Percentiles rank a stretch among this genome's conserved stretches.
Conservation (phyloP, 2,888 invertebrate species). For the Callinectes sapidus region DNA sequence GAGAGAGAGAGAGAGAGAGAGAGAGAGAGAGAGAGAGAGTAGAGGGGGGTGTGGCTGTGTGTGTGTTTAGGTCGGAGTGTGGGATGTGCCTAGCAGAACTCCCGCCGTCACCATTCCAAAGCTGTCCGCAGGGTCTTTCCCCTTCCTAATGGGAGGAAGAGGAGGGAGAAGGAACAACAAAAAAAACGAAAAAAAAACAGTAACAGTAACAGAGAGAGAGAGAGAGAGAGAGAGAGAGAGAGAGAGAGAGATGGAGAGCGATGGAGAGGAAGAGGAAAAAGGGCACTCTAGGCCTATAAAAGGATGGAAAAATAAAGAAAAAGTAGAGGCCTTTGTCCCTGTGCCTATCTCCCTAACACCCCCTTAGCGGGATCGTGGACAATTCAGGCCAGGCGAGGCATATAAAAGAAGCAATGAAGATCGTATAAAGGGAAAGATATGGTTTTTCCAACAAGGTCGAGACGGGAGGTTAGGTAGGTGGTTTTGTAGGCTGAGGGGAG, state of each 20-base stretch:
- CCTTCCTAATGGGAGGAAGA: background rate
- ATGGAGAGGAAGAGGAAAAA: too few relatives aligned
- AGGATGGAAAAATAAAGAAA: background rate
- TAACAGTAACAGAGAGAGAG: background rate
- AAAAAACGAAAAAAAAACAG: background rate
- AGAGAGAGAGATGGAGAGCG: conserved; percentile 1
- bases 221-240: conserved; percentile 15
- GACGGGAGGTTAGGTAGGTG: background rate
- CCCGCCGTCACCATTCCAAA: background rate
- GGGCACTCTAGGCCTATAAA: background rate
- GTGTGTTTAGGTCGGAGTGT: background rate
- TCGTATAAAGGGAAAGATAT: conserved; percentile 5
- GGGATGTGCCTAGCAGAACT: background rate
- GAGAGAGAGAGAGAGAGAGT: conserved; percentile 1
- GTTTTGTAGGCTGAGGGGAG: background rate
- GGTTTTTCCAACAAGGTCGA: background rate
- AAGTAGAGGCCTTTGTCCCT: background rate
- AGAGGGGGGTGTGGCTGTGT: background rate
- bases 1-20: conserved; percentile 1
- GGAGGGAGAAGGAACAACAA: background rate
- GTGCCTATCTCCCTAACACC: background rate
- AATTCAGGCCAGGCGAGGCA: background rate
- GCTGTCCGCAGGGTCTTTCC: background rate
- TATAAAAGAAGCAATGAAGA: background rate
- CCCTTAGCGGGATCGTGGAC: conserved; percentile 21